These are phyloP conservation scores for Speoplatyrhinus poulsoni DNA, from an alignment of 2,113 vertebrate species.

Conservation along the genomic window DNA sequence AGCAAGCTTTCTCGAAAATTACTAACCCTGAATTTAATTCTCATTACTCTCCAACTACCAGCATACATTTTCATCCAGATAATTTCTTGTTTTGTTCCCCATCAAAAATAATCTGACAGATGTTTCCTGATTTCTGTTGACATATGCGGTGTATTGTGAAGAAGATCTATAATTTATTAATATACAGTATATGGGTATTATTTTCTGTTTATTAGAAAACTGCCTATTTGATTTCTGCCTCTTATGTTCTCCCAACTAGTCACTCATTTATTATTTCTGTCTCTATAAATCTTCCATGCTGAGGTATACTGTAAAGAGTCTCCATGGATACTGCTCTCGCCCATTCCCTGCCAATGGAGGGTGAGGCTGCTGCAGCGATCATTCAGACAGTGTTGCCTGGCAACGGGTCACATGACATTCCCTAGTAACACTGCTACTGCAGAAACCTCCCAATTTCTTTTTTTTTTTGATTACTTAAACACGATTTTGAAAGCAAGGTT, in stretches of 20 bases:
- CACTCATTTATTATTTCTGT: conserved; percentile 18
- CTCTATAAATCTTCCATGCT: conserved; percentile 63
- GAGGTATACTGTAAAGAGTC: conserved; percentile 66
- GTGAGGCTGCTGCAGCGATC: conserved; percentile 76
- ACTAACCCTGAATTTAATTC: too few species aligned
- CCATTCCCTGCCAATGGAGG: conserved; percentile 74
- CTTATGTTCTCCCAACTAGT: conserved; percentile 11
- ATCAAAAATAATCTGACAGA: too few species aligned
- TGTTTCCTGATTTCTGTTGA: too few species aligned
- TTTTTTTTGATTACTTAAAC: too few species aligned
- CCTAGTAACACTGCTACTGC: conserved; percentile 81
- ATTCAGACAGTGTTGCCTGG: conserved; percentile 76
- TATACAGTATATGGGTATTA: conserved; percentile 9
- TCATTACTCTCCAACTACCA: too few species aligned
- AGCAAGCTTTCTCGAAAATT: too few species aligned
- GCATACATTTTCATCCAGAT: too few species aligned
- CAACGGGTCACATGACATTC: conserved; percentile 79
- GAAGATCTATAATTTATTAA: neutral
- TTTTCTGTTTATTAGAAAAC: conserved; percentile 25
- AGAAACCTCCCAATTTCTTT: conserved; percentile 74
- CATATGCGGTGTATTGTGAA: too few species aligned
- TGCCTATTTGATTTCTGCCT: neutral
- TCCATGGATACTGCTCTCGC: conserved; percentile 78
- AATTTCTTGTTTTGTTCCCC: too few species aligned
- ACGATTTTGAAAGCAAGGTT: too few species aligned